A percentile compares a stretch with the other conserved stretches of the same genome.
Evolutionary conservation across 2,113 vertebrate species (phyloP).

Genomic region (Neomonachus schauinslandi): DNA sequence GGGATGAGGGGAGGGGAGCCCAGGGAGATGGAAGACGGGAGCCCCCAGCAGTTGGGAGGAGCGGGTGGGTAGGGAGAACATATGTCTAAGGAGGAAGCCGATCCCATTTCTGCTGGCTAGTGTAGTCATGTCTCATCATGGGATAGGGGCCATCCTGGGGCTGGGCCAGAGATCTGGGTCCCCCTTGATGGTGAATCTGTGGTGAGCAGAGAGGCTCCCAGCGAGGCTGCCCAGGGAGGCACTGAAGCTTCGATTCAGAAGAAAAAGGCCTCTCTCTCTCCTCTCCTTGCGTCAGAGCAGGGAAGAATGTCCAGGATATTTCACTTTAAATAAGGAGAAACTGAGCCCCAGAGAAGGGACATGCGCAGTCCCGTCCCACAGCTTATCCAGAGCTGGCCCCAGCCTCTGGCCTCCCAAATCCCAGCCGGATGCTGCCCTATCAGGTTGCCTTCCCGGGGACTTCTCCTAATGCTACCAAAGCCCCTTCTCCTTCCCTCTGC

Average conservation of each 20-base stretch:
- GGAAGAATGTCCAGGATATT: background rate
- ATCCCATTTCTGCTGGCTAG: background rate
- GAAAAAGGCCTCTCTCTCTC: background rate
- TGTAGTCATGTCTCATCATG: background rate
- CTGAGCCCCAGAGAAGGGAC: background rate
- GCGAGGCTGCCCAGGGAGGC: background rate
- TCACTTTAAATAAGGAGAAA: constrained; percentile 17
- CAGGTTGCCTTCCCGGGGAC: background rate
- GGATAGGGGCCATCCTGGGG: background rate
- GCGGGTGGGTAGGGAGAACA: fast-evolving
- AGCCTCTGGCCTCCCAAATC: background rate
- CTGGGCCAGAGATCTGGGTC: background rate
- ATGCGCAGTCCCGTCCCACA: background rate
- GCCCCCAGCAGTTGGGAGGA: background rate
- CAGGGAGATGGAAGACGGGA: background rate
- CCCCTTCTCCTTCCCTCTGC: background rate
- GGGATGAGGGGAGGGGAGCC: fast-evolving
- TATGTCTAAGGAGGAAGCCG: fast-evolving
- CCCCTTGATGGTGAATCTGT: background rate
- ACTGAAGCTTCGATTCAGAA: background rate
- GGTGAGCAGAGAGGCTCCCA: background rate
- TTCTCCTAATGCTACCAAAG: background rate
- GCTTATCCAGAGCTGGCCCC: background rate
- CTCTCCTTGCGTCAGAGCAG: background rate
- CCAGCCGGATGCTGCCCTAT: background rate